Evolutionary conservation across 2,888 invertebrate genomes (phyloP), one percentile per base, ranked within the genome.

Genomic region (Muscina levida): DNA sequence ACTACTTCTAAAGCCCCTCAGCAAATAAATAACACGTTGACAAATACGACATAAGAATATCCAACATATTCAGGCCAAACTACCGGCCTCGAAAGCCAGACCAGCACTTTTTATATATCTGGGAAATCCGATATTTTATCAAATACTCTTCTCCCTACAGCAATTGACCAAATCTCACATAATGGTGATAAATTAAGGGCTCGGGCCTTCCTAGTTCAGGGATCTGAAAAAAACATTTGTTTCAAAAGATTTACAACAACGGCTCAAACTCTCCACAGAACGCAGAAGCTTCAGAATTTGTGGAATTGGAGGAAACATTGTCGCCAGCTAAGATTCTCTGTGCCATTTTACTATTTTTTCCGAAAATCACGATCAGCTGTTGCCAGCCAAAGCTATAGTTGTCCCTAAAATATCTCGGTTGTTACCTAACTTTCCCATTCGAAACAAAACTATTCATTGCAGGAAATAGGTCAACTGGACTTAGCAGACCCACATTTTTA

Each of bases 171-270:
- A 8, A 44, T 44, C n/a, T 13, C 10, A n/a, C n/a, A n/a, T 44
- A 44, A n/a, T 13, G 13, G 42, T 44, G 42, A 44, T 44, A 44
- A 2, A 2, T 44, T 44, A 2, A 4, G n/a, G 11, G 42, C 42
- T 44, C 42, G 42, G 2, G 42, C 42, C 11, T 44, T 51, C 17
- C 22, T 51, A n/a, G 51, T 17, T 17, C 51, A 51, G 17, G 17
- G 51, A 3, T 51, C 51, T 3, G 51, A 51, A 19, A n/a, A 51
- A 51, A 17, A 51, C 51, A 17, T 51, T 51, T 51, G 17, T 51
- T 10, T 51, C 51, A 6, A 17, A 46, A 13, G n/a, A 13, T 11
- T 15, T 46, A 4, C 46, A 46, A 13, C 46, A 46, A 15, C 5
- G n/a, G 5, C 46, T 46, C 46, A 46, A 11, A n/a, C 46, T 46